Conservation (phyloP, 2,888 invertebrate genomes). For the Rhyacophila evoluta region DNA sequence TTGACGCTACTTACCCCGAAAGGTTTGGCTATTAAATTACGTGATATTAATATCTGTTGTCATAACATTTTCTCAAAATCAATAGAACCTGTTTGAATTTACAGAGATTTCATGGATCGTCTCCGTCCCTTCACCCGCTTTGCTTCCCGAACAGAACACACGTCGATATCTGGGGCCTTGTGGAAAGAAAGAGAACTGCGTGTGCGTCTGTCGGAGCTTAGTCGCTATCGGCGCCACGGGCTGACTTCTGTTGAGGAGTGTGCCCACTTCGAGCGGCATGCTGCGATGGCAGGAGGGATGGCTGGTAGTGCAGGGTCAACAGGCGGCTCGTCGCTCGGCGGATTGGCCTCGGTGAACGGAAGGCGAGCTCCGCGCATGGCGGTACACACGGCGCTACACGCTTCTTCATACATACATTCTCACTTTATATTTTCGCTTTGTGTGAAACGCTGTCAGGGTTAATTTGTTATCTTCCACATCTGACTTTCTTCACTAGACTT, state of each 20-base stretch:
- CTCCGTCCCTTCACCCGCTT: slow-evolving; percentile 90
- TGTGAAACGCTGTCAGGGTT: neutral
- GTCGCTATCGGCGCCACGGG: slow-evolving; percentile 88
- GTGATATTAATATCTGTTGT: too few species aligned
- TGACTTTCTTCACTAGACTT: too few species aligned
- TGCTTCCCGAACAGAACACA: slow-evolving; percentile 87
- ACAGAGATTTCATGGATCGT: slow-evolving; percentile 84
- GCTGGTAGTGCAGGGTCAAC: slow-evolving; percentile 69
- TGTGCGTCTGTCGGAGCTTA: slow-evolving; percentile 83
- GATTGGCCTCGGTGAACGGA: slow-evolving; percentile 53
- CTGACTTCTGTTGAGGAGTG: slow-evolving; percentile 87
- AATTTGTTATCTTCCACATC: too few species aligned
- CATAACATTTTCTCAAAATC: too few species aligned
- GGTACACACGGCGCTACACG: slow-evolving; percentile 47
- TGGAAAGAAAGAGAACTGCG: slow-evolving; percentile 89
- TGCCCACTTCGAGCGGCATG: slow-evolving; percentile 87
- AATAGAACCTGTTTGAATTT: too few species aligned
- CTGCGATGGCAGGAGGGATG: slow-evolving; percentile 68
- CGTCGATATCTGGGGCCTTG: slow-evolving; percentile 80
- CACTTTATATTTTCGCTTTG: neutral
- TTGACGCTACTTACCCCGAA: too few species aligned
- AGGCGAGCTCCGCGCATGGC: slow-evolving; percentile 53
- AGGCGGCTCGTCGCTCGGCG: slow-evolving; percentile 54
- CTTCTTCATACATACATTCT: slow-evolving; percentile 31
- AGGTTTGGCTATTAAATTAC: too few species aligned